Evolutionary conservation across 2,888 invertebrate species (phyloP).

Genomic region (Anorthoa munda): DNA sequence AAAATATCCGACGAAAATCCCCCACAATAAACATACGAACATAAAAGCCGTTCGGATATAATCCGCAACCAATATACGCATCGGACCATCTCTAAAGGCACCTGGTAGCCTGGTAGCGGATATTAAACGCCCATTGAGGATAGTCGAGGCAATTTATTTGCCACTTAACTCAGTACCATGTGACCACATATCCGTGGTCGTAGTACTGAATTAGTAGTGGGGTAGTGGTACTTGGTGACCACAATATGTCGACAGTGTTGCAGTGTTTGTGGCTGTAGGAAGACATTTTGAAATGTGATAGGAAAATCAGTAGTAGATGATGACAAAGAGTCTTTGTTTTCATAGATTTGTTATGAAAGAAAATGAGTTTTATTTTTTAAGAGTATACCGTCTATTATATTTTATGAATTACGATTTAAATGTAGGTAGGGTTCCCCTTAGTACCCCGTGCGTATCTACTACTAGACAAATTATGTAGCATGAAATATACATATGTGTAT

Average conservation of each 20-base stretch:
- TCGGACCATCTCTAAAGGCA: conserved; percentile 60
- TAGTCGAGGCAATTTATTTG: conserved; percentile 67
- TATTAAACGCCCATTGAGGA: conserved; percentile 66
- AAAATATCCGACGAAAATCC: conserved; percentile 38
- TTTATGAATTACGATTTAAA: no score
- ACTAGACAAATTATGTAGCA: no score
- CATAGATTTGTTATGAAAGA: neutral
- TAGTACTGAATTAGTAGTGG: conserved; percentile 57
- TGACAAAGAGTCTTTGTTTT: neutral
- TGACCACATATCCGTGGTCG: conserved; percentile 62
- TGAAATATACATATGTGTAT: no score
- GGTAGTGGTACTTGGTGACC: conserved; percentile 42
- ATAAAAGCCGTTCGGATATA: conserved; percentile 54
- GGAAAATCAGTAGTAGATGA: neutral
- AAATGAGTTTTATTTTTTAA: no score
- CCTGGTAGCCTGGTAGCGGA: conserved; percentile 67
- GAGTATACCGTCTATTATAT: no score
- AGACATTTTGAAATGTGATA: conserved; percentile 13
- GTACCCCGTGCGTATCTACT: no score
- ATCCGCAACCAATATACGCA: conserved; percentile 60
- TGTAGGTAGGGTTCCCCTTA: no score
- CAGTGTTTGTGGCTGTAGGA: conserved; percentile 24
- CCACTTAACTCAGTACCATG: conserved; percentile 66
- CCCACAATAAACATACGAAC: conserved; percentile 30
- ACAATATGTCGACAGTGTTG: conserved; percentile 32